Evolutionary conservation across 1,140 invertebrate species (phyloP).

Genomic region (Euglossa dilemma): DNA sequence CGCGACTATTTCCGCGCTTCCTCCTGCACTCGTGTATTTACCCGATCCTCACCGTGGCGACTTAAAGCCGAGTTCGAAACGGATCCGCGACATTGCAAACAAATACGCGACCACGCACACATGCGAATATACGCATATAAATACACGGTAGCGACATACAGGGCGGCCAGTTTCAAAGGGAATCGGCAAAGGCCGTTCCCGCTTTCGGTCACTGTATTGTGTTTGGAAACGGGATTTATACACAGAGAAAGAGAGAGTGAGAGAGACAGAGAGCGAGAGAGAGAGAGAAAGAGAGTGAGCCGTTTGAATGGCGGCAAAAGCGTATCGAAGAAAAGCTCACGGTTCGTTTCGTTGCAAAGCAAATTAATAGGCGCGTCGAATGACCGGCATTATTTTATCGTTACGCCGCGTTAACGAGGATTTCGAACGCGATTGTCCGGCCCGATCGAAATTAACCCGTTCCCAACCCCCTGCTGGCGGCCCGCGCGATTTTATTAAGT

Average conservation of each 20-base stretch:
- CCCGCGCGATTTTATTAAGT: neutral
- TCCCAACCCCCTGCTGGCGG: neutral
- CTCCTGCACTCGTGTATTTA: neutral
- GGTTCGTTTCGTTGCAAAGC: conserved; percentile 23
- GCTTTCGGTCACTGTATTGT: too few relatives aligned
- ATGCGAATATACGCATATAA: neutral
- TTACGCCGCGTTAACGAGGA: conserved; percentile 11
- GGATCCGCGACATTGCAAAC: neutral
- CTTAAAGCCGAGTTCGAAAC: neutral
- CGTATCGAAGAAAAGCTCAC: conserved; percentile 14
- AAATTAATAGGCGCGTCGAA: conserved; percentile 22
- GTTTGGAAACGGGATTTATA: neutral
- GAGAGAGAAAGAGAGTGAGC: neutral
- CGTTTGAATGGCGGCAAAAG: neutral
- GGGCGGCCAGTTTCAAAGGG: neutral
- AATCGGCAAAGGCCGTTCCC: neutral
- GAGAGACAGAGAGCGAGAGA: neutral
- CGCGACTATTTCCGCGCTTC: neutral
- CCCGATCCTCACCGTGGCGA: neutral
- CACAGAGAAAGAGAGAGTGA: neutral
- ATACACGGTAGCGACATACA: neutral
- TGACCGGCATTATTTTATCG: conserved; percentile 17
- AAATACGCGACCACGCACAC: neutral
- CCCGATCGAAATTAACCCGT: neutral
- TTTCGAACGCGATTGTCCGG: conserved; percentile 3